These are phyloP conservation scores for Drosophila eugracilis DNA, from an alignment of 1,140 invertebrate species.

Conservation along the genomic window DNA sequence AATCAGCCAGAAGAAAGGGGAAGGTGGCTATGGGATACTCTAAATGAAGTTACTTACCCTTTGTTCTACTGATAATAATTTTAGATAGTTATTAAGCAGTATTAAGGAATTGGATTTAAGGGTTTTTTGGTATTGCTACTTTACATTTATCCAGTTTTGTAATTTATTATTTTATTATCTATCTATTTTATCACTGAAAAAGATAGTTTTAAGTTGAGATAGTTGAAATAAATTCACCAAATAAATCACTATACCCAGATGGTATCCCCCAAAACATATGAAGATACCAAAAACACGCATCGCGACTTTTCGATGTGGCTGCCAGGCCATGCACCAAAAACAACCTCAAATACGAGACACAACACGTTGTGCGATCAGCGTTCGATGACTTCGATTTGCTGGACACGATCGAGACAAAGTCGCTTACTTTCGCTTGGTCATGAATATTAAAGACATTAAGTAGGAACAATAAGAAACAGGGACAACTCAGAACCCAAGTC, in stretches of 20 bases:
- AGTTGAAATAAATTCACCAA: background rate
- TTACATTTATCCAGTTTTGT: too few species aligned
- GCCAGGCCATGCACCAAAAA: constrained; percentile 27
- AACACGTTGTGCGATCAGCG: constrained; percentile 35
- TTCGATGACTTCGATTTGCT: constrained; percentile 71
- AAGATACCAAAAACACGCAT: constrained; percentile 49
- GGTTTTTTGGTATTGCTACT: too few species aligned
- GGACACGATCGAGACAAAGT: constrained; percentile 81
- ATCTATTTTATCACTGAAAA: too few species aligned
- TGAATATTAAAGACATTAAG: constrained; percentile 84
- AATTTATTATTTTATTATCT: too few species aligned
- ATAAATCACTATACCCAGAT: background rate
- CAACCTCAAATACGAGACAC: constrained; percentile 22
- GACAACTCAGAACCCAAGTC: constrained; percentile 19
- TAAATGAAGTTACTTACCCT: too few species aligned
- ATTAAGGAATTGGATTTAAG: too few species aligned
- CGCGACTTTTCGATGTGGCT: constrained; percentile 36
- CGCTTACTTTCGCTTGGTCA: constrained; percentile 83
- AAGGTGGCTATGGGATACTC: constrained; percentile 16
- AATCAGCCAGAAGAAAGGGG: background rate
- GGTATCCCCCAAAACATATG: constrained; percentile 7
- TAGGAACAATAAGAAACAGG: constrained; percentile 73
- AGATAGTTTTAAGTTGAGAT: too few species aligned
- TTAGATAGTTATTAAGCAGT: too few species aligned
- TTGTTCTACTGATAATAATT: too few species aligned